These are phyloP conservation scores for Cheilosia variabilis DNA, from an alignment of 2,888 invertebrate species.

Conservation along the genomic window DNA sequence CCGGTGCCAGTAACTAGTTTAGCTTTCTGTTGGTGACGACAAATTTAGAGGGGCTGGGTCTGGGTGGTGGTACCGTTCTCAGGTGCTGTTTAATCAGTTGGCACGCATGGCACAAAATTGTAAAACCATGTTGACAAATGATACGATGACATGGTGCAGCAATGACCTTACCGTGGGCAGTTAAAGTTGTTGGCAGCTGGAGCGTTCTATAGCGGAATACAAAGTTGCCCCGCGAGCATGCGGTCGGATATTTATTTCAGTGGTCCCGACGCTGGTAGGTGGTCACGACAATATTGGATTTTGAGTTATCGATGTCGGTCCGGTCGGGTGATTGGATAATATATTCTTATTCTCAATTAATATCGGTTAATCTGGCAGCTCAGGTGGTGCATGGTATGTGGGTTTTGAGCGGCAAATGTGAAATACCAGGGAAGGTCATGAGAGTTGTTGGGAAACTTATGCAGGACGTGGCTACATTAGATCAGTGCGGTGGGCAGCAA, in stretches of 20 bases:
- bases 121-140: slow-evolving; percentile 63
- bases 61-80: slow-evolving; percentile 41
- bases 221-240: slow-evolving; percentile 37
- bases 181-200: slow-evolving; percentile 61
- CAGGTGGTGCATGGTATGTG: slow-evolving; percentile 40
- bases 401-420: background rate
- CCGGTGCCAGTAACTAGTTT: slow-evolving; percentile 51
- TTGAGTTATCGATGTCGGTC: slow-evolving; percentile 64
- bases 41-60: slow-evolving; percentile 44
- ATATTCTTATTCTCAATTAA: slow-evolving; percentile 51
- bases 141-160: slow-evolving; percentile 72
- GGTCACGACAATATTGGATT: slow-evolving; percentile 75
- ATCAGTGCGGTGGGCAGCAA: no score
- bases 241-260: slow-evolving; percentile 15
- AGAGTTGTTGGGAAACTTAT: background rate
- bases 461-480: no score
- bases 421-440: slow-evolving; percentile 51
- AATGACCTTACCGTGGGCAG: slow-evolving; percentile 73
- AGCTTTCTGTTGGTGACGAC: slow-evolving; percentile 16
- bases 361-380: slow-evolving; percentile 29
- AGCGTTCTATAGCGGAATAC: slow-evolving; percentile 30
- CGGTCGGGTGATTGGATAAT: slow-evolving; percentile 55
- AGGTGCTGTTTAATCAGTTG: slow-evolving; percentile 51
- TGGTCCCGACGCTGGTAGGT: slow-evolving; percentile 63
- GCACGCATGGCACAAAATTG: slow-evolving; percentile 28